phyloP scores from a whole-genome alignment of 1,140 invertebrate species.

The Meloidogyne exigua region DNA sequence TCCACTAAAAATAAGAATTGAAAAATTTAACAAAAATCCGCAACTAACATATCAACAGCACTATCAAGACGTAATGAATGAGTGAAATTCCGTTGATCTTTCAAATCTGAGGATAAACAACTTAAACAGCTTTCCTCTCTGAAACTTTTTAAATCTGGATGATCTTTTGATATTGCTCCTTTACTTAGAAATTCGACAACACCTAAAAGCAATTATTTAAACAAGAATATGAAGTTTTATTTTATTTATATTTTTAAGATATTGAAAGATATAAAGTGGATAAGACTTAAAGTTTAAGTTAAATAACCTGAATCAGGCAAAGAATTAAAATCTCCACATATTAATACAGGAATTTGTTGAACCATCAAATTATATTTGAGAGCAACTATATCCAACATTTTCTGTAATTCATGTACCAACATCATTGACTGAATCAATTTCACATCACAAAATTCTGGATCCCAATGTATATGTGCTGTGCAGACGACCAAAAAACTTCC shows the following conservation, averaged over 20 bases:
- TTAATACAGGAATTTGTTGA: conserved; percentile 79
- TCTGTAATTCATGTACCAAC: conserved; percentile 81
- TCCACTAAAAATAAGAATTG: conserved; percentile 70
- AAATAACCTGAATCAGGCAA: conserved; percentile 84
- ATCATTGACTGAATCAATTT: conserved; percentile 99
- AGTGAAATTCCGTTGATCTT: conserved; percentile 63
- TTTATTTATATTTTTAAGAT: too few species aligned
- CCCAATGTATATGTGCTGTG: conserved; percentile 99
- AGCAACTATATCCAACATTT: conserved; percentile 52
- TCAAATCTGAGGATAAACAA: conserved; percentile 57
- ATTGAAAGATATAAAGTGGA: too few species aligned
- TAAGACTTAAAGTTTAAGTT: background rate
- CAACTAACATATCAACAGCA: conserved; percentile 68
- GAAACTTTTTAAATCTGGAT: conserved; percentile 94
- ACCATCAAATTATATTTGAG: conserved; percentile 51
- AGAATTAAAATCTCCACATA: conserved; percentile 98
- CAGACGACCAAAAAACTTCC: conserved; percentile 87
- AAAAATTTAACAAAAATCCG: conserved; percentile 66
- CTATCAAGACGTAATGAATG: conserved; percentile 91
- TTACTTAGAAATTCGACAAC: conserved; percentile 91
- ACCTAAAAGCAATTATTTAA: conserved; percentile 69
- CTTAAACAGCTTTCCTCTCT: conserved; percentile 81
- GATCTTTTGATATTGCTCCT: conserved; percentile 81
- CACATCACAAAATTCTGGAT: conserved; percentile 99
- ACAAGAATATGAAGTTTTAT: too few species aligned